Base-by-base conservation (phyloP, 2,113 vertebrate genomes). In the Cinclus mexicanus region DNA sequence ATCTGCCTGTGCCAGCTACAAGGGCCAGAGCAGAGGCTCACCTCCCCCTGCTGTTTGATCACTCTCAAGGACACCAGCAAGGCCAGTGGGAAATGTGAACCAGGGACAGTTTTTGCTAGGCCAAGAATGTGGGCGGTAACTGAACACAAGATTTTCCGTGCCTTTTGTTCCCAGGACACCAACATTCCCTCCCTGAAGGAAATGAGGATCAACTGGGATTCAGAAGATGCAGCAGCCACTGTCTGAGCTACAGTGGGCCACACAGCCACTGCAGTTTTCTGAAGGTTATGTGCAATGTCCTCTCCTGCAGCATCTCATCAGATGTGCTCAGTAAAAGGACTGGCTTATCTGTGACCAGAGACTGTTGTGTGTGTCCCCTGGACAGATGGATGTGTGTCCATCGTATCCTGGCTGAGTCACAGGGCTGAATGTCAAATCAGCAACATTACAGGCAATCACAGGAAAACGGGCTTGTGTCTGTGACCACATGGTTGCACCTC, bases 261-360 rank as follows among this genome's bases (percentile, higher is more conserved):
- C n/a, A 37, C 4, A 85, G 33, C 14, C 61, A n/a, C 17, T 41
- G 50, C 11, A 29, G 24, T 12, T 59, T 8, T 75, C 33, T 39
- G 41, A 69, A 39, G n/a, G 44, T 65, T 12, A 26, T 0, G 0
- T 1, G 3, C 17, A 8, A 10, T 10, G 9, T 33, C 25, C 7
- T 60, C 25, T 81, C 14, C 61, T 61, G 28, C 33, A 77, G 25
- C 14, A 35, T 14, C 19, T 57, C 11, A 26, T 21, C 37, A 65
- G 11, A 53, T 11, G 14, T 47, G 25, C 35, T 87, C 65, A 11
- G 18, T 49, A 55, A 60, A 78, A 75, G 39, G 33, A 61, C 7
- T 14, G 61, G 31, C 7, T 75, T 29, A 23, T 56, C 41, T 53
- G 3, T 28, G 39, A 41, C 21, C 42, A 61, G 22, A 69, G 6